These are phyloP conservation scores for Leptopilina myrica DNA, from an alignment of 2,888 invertebrate species.

Conservation along the genomic window DNA sequence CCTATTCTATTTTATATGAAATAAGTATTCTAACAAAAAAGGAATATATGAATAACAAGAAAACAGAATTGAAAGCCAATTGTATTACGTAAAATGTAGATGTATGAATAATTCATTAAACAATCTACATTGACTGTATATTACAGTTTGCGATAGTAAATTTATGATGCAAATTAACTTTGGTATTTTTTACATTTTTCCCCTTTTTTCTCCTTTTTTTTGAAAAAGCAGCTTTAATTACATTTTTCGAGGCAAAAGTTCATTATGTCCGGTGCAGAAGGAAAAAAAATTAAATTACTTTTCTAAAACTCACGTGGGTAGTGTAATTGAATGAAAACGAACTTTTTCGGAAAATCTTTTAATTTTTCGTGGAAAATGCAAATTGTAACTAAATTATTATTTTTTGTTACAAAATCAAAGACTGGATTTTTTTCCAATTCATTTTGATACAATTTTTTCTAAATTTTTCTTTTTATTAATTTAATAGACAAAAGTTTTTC, in stretches of 20 bases:
- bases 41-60: background rate
- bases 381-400: too few relatives aligned
- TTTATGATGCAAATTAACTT: background rate
- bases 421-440: too few relatives aligned
- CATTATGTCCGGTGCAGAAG: background rate
- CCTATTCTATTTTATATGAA: background rate
- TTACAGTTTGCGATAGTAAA: background rate
- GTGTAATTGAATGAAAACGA: too few relatives aligned
- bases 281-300: too few relatives aligned
- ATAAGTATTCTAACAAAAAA: background rate
- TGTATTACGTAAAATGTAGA: conserved; percentile 1
- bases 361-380: too few relatives aligned
- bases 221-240: background rate
- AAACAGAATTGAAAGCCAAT: conserved; percentile 1
- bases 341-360: too few relatives aligned
- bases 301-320: too few relatives aligned
- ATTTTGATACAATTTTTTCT: too few relatives aligned
- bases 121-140: background rate
- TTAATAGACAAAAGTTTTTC: too few relatives aligned
- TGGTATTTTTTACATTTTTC: background rate
- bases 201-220: too few relatives aligned
- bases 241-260: background rate
- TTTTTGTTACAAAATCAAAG: too few relatives aligned
- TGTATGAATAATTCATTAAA: background rate
- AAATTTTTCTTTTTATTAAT: too few relatives aligned